phyloP scores from a whole-genome alignment of 2,797 vertebrate species.

The Hirundo rustica region DNA sequence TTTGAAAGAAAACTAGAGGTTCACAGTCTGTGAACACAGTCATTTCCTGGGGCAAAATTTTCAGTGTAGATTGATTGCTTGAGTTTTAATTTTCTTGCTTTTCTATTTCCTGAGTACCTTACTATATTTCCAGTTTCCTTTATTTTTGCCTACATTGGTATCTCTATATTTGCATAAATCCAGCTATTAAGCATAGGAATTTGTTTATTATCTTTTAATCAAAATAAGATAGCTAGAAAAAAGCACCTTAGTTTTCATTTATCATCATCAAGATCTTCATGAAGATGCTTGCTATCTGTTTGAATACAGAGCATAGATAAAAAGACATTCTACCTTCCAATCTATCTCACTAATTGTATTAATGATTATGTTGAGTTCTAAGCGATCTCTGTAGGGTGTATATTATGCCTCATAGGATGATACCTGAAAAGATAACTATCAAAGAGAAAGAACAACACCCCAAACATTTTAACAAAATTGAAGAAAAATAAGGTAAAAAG shows the following conservation, averaged over 20 bases:
- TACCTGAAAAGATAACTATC: not conserved
- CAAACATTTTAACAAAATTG: not conserved
- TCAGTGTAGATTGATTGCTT: not conserved
- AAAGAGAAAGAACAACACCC: not conserved
- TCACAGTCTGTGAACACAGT: not conserved
- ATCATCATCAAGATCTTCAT: not conserved
- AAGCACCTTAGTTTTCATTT: not conserved
- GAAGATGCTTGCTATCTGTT: not conserved
- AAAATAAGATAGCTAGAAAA: not conserved
- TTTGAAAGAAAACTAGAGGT: not conserved
- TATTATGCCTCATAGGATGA: not conserved
- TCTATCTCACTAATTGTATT: not conserved
- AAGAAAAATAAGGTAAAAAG: not conserved
- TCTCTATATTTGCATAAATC: not conserved
- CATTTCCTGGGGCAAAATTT: not conserved
- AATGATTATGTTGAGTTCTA: not conserved
- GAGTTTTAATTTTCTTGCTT: not conserved
- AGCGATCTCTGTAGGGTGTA: not conserved
- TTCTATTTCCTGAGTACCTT: not conserved
- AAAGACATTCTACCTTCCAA: not conserved
- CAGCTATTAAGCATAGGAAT: not conserved
- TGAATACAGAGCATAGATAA: not conserved
- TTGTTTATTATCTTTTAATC: not conserved
- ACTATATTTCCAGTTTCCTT: not conserved
- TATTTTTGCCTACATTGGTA: not conserved